Evolutionary conservation across 2,888 invertebrate genomes (phyloP).

Genomic region (Bibio marci): DNA sequence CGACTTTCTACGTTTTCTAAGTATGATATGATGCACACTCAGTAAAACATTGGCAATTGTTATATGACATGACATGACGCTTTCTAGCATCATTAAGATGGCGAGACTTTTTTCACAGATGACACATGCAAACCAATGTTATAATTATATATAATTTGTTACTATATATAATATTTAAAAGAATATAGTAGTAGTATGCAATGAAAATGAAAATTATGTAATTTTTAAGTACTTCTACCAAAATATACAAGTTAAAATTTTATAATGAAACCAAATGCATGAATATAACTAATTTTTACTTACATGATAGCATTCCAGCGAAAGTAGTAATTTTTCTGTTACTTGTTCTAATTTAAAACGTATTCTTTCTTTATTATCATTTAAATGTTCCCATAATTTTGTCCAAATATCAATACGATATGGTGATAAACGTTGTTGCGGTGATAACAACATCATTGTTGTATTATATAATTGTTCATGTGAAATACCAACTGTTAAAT

Average conservation of each 20-base stretch:
- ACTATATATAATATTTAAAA: no score
- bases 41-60: no score
- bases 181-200: conserved; percentile 10
- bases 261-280: no score
- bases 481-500: conserved; percentile 43
- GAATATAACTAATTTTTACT: background rate
- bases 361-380: conserved; percentile 38
- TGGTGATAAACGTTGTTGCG: conserved; percentile 67
- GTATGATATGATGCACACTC: no score
- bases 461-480: conserved; percentile 68
- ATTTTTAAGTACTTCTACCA: no score
- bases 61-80: no score
- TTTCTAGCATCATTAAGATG: no score
- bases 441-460: conserved; percentile 65
- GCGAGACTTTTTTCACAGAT: no score
- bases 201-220: background rate
- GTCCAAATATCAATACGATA: conserved; percentile 73
- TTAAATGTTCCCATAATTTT: conserved; percentile 56
- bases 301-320: conserved; percentile 58
- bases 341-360: conserved; percentile 53
- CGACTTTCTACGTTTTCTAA: no score
- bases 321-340: conserved; percentile 59
- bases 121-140: no score
- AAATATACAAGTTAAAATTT: no score
- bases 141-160: no score